Evolutionary conservation across 2,797 vertebrate genomes (phyloP).

Genomic region (Acipenser ruthenus): DNA sequence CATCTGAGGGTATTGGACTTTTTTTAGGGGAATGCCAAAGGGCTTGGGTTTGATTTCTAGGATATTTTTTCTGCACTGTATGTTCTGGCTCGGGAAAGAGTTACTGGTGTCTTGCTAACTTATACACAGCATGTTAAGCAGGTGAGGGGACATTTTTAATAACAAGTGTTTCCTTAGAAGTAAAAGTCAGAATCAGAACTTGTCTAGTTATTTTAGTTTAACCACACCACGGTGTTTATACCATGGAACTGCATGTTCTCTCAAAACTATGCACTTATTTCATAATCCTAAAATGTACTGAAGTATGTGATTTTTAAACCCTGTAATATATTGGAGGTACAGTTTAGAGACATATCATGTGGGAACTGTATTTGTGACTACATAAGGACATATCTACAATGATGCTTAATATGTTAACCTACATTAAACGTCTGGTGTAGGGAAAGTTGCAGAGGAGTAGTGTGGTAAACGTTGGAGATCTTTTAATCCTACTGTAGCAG

Average conservation of each 20-base stretch:
- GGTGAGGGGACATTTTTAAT: background rate
- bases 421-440: background rate
- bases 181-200: no score
- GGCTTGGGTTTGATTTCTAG: slow-evolving; percentile 53
- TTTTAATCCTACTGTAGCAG: slow-evolving; percentile 7
- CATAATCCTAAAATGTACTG: slow-evolving; percentile 19
- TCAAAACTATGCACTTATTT: slow-evolving; percentile 62
- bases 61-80: slow-evolving; percentile 44
- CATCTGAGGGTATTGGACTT: slow-evolving; percentile 27
- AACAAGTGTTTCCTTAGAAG: no score
- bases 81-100: slow-evolving; percentile 59
- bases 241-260: slow-evolving; percentile 40
- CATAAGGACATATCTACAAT: background rate
- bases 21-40: slow-evolving; percentile 47
- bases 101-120: slow-evolving; percentile 48
- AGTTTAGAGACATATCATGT: background rate
- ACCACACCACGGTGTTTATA: slow-evolving; percentile 38
- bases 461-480: background rate
- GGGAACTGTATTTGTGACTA: background rate
- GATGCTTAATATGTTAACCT: no score
- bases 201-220: slow-evolving; percentile 3
- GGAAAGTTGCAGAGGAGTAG: background rate
- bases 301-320: background rate
- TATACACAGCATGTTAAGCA: slow-evolving; percentile 21
- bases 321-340: background rate